Evolutionary conservation across 2,797 vertebrate genomes (phyloP), one percentile per base, ranked within the genome.

Genomic region (Myripristis jacobus): DNA sequence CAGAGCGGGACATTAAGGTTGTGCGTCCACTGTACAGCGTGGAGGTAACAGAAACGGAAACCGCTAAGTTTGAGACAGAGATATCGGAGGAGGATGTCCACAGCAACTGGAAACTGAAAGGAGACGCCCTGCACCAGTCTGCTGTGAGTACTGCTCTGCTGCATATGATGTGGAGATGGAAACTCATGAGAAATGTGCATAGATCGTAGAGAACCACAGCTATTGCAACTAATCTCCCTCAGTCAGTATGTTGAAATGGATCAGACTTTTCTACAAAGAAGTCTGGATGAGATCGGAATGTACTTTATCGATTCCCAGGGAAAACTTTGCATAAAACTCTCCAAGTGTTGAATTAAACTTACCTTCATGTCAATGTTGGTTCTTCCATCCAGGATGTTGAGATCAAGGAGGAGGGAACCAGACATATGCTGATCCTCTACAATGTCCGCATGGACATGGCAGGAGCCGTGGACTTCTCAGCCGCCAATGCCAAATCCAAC

Each of bases 1-100:
- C 89, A 99, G 98, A 98, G 70, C 95, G 98, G 22, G 96, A 99
- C 85, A 99, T 99, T 88, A 97, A 97, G 92, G 90, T 99, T 7
- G 66, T 96, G 1, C 95, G 95, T 31, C 96, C 97, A 0, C 88
- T 99, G 2, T 94, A 98, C 90, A 99, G 98, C 2, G 94, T 98
- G 82, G 98, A 99, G 87, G 95, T 99, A 77, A 96, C 94, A 21
- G 98, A 99, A 91, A 98, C 95, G 0, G 96, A 98, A 88, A 94
- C 92, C 0, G 98, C 98, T 63, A 96, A 87, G 73, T 99, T 99
- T 92, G 97, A 99, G 89, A 96, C 95, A 0, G 97, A 99, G 91
- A 96, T 99, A 70, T 98, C 98, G 5, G 97, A 96, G 78, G 96
- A 95, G 3, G 97, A 97, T 72, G 89, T 98, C 31, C 97, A 99